Evolutionary conservation across 2,797 vertebrate genomes (phyloP), one percentile per base, ranked within the genome.

Genomic region (Spinus olivaceus): DNA sequence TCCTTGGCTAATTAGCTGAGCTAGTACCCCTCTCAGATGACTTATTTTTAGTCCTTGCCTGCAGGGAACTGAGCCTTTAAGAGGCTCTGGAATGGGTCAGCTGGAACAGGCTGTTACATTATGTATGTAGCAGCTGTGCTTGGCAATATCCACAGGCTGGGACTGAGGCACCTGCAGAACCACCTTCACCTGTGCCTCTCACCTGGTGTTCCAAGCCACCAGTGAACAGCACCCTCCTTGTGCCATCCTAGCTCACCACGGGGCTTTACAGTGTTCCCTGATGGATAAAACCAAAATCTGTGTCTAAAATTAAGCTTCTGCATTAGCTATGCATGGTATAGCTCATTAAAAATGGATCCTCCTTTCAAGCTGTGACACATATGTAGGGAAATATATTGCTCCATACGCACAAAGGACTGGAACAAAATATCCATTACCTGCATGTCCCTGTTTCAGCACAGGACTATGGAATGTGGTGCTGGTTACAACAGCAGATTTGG

Each of bases 331-430:
- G 84, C 84, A 74, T 44, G 60, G 42, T 72, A 39, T 41, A 89
- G 69, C 79, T 89, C 87, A 92, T 93, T 86, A 94, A 95, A 95
- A 89, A 94, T 93, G 81, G 72, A 95, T 92, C 20, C 22, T 78
- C 69, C 86, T 65, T 90, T 72, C 67, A 73, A 88, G 74, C 67
- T 76, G 81, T 91, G 88, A 95, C 81, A 95, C 51, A 27, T 22
- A 85, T n/a, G 4, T 6, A 61, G 72, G 76, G 44, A 93, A 95
- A 95, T 89, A 65, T 46, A 95, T 81, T 76, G 50, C 84, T 88
- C 81, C 28, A 37, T 74, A n/a, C 0, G 7, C 76, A 85, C 53
- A 39, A 61, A 89, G 73, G 19, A 61, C 51, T 56, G 86, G 78
- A 90, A 78, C 81, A 78, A 92, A 91, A 78, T 50, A 71, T 23